phyloP scores from a whole-genome alignment of 2,113 vertebrate species.

The Daphoenositta chrysoptera region DNA sequence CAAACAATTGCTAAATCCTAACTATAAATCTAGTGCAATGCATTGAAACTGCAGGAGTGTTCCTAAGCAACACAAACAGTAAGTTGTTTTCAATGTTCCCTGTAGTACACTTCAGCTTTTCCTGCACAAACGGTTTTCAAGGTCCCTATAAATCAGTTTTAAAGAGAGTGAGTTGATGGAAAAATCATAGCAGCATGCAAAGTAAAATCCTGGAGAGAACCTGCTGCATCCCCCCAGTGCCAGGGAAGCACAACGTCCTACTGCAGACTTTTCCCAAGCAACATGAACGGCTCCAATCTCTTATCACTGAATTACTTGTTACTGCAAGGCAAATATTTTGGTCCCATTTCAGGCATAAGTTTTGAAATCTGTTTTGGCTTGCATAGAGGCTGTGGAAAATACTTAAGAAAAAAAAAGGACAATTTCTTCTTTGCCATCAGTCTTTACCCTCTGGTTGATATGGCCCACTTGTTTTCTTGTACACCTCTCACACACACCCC shows the following conservation, averaged over 20 bases:
- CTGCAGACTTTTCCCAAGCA: background rate
- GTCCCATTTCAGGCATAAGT: background rate
- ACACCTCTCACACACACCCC: background rate
- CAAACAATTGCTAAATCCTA: constrained; percentile 70
- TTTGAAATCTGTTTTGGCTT: background rate
- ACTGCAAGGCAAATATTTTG: background rate
- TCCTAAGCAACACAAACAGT: constrained; percentile 68
- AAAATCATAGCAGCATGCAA: constrained; percentile 65
- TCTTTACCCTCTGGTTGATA: background rate
- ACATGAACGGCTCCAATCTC: background rate
- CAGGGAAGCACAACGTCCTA: background rate
- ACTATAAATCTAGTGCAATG: constrained; percentile 64
- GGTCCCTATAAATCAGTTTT: constrained; percentile 73
- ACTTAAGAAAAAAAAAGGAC: background rate
- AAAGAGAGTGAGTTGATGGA: constrained; percentile 63
- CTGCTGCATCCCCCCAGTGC: background rate
- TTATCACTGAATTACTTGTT: background rate
- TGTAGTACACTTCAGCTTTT: constrained; percentile 67
- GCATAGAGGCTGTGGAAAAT: background rate
- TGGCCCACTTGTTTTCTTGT: background rate
- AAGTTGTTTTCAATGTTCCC: constrained; percentile 66
- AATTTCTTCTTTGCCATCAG: background rate
- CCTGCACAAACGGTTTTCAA: constrained; percentile 70
- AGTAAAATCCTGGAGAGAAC: constrained; percentile 24
- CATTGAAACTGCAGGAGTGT: constrained; percentile 62